Base-by-base conservation (phyloP, 2,113 vertebrate genomes). In the Microtus oregoni region DNA sequence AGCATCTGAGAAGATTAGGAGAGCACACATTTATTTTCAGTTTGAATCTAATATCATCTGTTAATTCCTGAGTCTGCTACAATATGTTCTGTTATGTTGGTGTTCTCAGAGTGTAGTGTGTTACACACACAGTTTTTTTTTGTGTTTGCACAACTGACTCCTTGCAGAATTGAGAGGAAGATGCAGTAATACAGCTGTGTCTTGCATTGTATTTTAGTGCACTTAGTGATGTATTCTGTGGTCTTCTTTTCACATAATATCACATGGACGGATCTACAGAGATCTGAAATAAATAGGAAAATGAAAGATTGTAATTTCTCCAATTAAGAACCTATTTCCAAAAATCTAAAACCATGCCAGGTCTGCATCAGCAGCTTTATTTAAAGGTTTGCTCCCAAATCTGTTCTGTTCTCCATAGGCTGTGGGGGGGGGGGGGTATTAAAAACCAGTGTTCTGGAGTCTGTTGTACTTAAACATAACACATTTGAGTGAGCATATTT, bases 21-120 rank as follows among this genome's bases (percentile, higher is more conserved):
- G 47, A 83, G 26, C 50, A 77, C 26, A 65, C 38, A n/a, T 89
- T 92, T 90, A 86, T 76, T 96, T 87, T 77, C 86, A 87, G 76
- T 65, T 89, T 95, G 86, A 70, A 65, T 90, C 38, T 86, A 90
- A 44, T 47, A 86, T n/a, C 35, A 87, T 73, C 41, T 93, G 41
- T 63, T 92, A 79, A 78, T 28, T 63, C 72, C 76, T 63, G 88
- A 70, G 9, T 15, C 73, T 81, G 32, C 52, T 70, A 12, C 26
- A 55, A 1, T 82, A 30, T 19, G 86, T 67, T 67, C 35, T 67
- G 52, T 13, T 92, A 41, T 38, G 19, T 55, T 67, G n/a, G n/a
- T 67, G 32, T 10, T 72, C 26, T 58, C 20, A 77, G 63, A 72
- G 75, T 47, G 30, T 30, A 89, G 41, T 52, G 63, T 70, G 50